Conservation (phyloP, 2,113 vertebrate genomes). For the Apteryx owenii region DNA sequence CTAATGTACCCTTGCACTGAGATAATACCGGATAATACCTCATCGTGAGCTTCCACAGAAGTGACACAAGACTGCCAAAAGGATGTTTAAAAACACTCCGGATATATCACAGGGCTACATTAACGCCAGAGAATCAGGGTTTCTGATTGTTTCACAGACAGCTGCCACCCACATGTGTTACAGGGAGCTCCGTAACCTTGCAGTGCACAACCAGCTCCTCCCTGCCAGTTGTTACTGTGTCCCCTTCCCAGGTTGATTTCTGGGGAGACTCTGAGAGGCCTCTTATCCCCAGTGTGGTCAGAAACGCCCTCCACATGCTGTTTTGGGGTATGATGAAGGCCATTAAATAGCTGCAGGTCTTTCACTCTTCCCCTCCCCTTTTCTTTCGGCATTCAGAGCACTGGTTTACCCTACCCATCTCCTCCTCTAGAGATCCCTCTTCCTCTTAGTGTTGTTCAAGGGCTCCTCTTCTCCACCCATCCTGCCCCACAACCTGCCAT, state of each 20-base stretch:
- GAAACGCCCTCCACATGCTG: no score
- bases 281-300: no score
- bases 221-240: no score
- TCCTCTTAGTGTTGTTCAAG: background rate
- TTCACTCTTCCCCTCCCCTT: no score
- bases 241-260: no score
- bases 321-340: no score
- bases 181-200: no score
- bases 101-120: background rate
- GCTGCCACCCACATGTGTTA: background rate
- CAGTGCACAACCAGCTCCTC: no score
- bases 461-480: background rate
- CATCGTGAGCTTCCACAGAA: background rate
- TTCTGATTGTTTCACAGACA: background rate
- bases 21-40: background rate
- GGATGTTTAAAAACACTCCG: background rate
- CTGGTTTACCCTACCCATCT: no score
- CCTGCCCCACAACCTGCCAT: background rate
- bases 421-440: background rate
- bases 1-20: background rate
- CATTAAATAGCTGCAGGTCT: no score
- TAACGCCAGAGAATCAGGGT: background rate
- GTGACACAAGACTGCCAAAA: background rate
- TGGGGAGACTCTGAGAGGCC: no score
- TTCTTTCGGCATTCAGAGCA: no score